These are phyloP conservation scores for Tachina grossa DNA, from an alignment of 2,888 invertebrate genomes.

Conservation along the genomic window DNA sequence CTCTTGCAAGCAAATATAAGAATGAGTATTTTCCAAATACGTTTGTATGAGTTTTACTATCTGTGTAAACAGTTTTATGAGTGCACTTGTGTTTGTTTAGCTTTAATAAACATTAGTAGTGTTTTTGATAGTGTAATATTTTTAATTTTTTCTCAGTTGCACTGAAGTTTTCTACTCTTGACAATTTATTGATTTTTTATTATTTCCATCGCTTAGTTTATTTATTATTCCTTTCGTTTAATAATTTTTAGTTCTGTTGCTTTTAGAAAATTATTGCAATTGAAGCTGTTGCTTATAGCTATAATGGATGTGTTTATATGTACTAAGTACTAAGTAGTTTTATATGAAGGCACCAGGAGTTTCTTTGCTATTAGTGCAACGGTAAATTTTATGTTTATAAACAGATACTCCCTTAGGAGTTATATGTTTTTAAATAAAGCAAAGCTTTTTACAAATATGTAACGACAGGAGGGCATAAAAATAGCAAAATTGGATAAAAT, in stretches of 20 bases:
- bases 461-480: too few species aligned
- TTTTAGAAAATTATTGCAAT: constrained; percentile 9
- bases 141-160: constrained; percentile 32
- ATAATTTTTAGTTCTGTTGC: constrained; percentile 25
- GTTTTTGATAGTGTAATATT: constrained; percentile 21
- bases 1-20: constrained; percentile 19
- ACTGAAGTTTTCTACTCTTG: constrained; percentile 40
- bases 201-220: constrained; percentile 42
- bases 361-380: not conserved
- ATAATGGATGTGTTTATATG: not conserved
- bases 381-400: too few species aligned
- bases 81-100: constrained; percentile 29
- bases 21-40: not conserved
- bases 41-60: not conserved
- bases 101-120: constrained; percentile 48
- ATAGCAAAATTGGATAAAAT: too few species aligned
- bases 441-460: not conserved
- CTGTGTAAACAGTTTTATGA: constrained; percentile 1
- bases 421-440: not conserved
- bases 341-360: too few species aligned
- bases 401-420: not conserved
- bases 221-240: constrained; percentile 25
- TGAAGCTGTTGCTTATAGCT: not conserved
- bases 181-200: constrained; percentile 59
- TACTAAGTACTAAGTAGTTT: not conserved